Evolutionary conservation across 2,797 vertebrate genomes (phyloP), one percentile per base, ranked within the genome.

Genomic region (Alosa sapidissima): DNA sequence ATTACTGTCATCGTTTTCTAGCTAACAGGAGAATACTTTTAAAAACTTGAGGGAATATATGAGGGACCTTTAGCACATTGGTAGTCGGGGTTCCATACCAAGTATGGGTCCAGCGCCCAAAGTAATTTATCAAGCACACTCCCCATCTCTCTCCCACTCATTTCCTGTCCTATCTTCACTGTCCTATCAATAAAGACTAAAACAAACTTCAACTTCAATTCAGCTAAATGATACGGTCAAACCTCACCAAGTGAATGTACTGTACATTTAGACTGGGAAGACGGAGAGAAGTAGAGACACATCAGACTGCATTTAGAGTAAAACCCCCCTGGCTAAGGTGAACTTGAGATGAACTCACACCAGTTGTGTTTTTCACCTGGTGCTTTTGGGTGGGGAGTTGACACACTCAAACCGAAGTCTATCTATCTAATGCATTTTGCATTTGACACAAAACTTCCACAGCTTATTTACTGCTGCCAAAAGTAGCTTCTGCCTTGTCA

Each of bases 281-380:
- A 16, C 28, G 13, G 65, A 72, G 28, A 24, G 33, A 36, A 33
- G 65, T 36, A 36, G 28, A 72, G 10, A 75, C 36, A 45, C 6
- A 78, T 47, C 36, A 21, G 16, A 2, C 36, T 9, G 36, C 16
- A 47, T 45, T 78, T 47, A 9, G 16, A 78, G 36, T 21, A 13
- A 45, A 19, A 21, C 13, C 36, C 72, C 36, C 16, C 0, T 9
- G 14, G 14, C 41, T 19, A 14, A 78, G 72, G 10, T 78, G 41
- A 78, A 78, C 72, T 78, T 78, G 16, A 47, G 36, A 78, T 78
- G 16, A 78, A 45, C 72, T 47, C 36, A 5, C 72, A 78, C 72
- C 11, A 47, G 36, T 21, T 16, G 36, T 14, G 33, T 19, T 78
- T 45, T 14, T 19, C 6, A 11, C 36, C 24, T 75, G 68, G 68